Conservation (phyloP, 2,888 invertebrate genomes). For the Esperia sulphurella region DNA sequence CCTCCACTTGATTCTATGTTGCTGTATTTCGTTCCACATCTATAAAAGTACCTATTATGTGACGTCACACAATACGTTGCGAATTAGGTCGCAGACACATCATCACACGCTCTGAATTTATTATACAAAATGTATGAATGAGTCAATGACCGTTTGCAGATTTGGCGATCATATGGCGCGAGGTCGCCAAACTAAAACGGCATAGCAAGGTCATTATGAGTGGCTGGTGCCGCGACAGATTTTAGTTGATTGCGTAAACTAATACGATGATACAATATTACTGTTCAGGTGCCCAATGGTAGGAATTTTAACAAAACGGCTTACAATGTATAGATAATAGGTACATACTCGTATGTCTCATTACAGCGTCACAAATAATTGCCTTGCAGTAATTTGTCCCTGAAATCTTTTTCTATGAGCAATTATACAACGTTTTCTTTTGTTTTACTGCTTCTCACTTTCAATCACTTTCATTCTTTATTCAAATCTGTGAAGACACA, state of each 20-base stretch:
- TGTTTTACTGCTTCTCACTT: too few relatives aligned
- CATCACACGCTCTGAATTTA: slow-evolving; percentile 41
- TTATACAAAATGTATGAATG: slow-evolving; percentile 42
- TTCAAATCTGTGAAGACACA: neutral
- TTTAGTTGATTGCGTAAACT: slow-evolving; percentile 8
- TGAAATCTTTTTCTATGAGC: too few relatives aligned
- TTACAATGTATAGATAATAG: too few relatives aligned
- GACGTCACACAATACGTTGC: slow-evolving; percentile 14
- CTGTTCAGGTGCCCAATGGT: too few relatives aligned
- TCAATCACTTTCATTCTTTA: neutral
- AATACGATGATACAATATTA: neutral
- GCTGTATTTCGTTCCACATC: neutral
- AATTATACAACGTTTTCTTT: too few relatives aligned
- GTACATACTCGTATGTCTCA: too few relatives aligned
- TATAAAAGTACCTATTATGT: neutral
- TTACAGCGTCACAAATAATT: too few relatives aligned
- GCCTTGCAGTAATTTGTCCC: too few relatives aligned
- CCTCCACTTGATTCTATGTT: too few relatives aligned
- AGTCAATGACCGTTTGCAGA: slow-evolving; percentile 60
- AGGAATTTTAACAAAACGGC: too few relatives aligned
- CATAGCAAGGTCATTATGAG: slow-evolving; percentile 55
- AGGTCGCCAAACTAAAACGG: slow-evolving; percentile 58
- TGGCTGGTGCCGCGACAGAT: slow-evolving; percentile 6
- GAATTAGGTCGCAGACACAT: slow-evolving; percentile 54
- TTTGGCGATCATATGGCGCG: slow-evolving; percentile 58